Percentiles rank a stretch among this genome's conserved stretches.
These are phyloP conservation scores for Beroe forskalii DNA, from an alignment of 37 sponge, comb jelly and placozoan genomes.

Conservation along the genomic window DNA sequence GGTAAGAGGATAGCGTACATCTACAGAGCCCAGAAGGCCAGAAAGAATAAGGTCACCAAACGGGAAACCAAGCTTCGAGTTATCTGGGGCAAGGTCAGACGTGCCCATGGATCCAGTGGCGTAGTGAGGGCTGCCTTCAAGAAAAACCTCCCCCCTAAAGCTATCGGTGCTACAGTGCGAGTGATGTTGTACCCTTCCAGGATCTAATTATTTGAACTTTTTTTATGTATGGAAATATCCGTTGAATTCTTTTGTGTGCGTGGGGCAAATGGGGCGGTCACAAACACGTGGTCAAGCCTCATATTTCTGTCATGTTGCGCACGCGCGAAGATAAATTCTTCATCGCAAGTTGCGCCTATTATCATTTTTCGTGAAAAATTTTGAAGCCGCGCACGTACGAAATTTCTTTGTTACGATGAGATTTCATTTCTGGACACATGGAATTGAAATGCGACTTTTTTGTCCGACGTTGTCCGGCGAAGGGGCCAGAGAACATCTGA, in stretches of 20 bases:
- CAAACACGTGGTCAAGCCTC: background rate
- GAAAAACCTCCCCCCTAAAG: constrained; percentile 75
- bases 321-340: background rate
- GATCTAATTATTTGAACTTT: constrained; percentile 69
- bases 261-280: no score
- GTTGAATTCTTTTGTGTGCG: background rate
- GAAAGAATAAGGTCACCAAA: constrained; percentile 68
- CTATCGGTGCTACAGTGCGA: constrained; percentile 96
- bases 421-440: no score
- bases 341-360: background rate
- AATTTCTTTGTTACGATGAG: no score
- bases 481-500: no score
- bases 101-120: constrained; percentile 95
- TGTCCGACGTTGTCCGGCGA: no score
- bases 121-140: constrained; percentile 93
- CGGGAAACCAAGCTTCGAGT: constrained; percentile 83
- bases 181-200: constrained; percentile 99
- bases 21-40: constrained; percentile 74
- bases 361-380: background rate
- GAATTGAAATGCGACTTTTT: no score
- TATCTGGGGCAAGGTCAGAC: constrained; percentile 90
- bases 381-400: background rate
- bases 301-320: background rate
- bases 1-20: constrained; percentile 95
- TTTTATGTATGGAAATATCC: background rate